Evolutionary conservation across 92 coral and sea anemone species (phyloP), one percentile per base, ranked within the genome.

Genomic region (Palythoa heliodiscus): DNA sequence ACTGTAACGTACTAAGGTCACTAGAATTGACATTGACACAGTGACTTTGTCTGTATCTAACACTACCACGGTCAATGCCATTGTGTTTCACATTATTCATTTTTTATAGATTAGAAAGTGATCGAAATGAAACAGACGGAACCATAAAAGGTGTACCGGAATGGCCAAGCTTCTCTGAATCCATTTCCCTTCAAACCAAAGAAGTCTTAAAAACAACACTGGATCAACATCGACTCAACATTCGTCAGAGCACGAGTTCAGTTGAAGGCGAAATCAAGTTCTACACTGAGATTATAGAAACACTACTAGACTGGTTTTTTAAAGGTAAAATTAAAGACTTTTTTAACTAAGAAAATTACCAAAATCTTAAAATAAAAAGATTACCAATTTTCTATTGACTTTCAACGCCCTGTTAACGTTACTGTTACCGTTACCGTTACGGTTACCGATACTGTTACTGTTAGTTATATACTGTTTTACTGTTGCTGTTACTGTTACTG

Each of bases 251-350:
- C 57, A 82, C 50, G 23, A 57, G 77, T 5, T 77, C 90, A 9
- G 75, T 91, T 43, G 55, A 68, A 50, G 68, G 24, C 11, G 93
- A 90, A 54, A 84, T 93, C 55, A 22, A 7, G 1, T 91, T 86
- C 52, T 93, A 93, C 79, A 80, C 96, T 0, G 15, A 66, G 19
- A 71, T 88, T n/a, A 93, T 93, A 37, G 57, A 81, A 22, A 47
- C 82, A 37, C 83, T 92, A 24, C 55, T 93, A 47, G 54, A 91
- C 29, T 91, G 87, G 92, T 76, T 85, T 17, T 91, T 88, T 50
- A 14, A 43, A 73, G 77, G 77, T 73, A 73, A 73, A n/a, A 69
- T 11, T 2, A 12, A 7, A 40, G 6, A 73, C 43, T 2, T 17
- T 43, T 40, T 4, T 25, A 68, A 12, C 22, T 25, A 11, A 68